Base-by-base conservation (phyloP, 2,113 vertebrate genomes). In the Sturnira hondurensis region DNA sequence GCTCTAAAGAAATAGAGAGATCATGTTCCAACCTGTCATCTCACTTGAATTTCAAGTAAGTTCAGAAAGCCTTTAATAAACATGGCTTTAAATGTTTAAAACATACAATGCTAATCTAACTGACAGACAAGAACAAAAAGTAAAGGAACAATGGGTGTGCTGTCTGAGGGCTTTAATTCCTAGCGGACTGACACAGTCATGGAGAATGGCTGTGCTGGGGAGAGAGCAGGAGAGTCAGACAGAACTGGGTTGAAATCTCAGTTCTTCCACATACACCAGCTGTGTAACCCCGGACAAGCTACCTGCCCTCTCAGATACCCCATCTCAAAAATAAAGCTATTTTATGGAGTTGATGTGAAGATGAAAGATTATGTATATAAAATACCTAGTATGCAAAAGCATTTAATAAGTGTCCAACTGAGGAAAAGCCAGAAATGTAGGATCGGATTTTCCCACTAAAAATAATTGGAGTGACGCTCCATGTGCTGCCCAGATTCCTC, bases 31-130 rank as follows among this genome's bases (percentile, higher is more conserved):
- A 85, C 11, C 61, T 88, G 47, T 68, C 65, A 47, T 85, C 94
- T 84, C 54, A 68, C 43, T 88, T 88, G 73, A 95, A 88, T 86
- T 95, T 80, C 78, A 94, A 89, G 54, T 83, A 86, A 52, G 50
- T 93, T 76, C 94, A 43, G 68, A 73, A 96, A 28, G 33, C 77
- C 77, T 94, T 93, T 88, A 93, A 88, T 52, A 91, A 93, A 85
- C 11, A 82, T 43, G 16, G 77, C 77, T 92, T 96, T 52, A 93
- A 96, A 90, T n/a, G 68, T 94, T 89, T 56, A 89, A 96, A 94
- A 61, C 63, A 86, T 47, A 38, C 43, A 63, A 41, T 90, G n/a
- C 33, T 94, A 93, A 84, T 9, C 61, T 93, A 92, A 73, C 50
- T 85, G 28, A 45, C 38, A 45, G 67, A 31, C 81, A 88, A 87